Evolutionary conservation across 2,888 invertebrate species (phyloP), one percentile per base, ranked within the genome.

Genomic region (Eupithecia exiguata): DNA sequence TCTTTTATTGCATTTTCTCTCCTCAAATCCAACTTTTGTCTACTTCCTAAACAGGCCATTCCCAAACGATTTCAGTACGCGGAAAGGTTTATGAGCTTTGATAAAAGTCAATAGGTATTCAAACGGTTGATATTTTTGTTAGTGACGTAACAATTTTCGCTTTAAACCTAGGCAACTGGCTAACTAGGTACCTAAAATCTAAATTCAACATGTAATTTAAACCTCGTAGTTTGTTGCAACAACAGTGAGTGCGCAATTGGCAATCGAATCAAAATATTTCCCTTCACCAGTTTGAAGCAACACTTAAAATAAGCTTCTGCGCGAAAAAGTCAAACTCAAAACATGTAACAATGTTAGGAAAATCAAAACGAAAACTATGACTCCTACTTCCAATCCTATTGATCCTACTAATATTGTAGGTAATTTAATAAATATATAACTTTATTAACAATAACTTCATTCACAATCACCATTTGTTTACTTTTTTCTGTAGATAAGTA

Each of bases 281-380:
- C 62, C 62, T 62, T 62, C 62, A 35, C 62, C 62, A 62, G 61
- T 16, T 61, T 12, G 12, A 61, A 61, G 6, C 49, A 36, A 53
- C 12, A 14, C 14, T 25, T 70, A 73, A 70, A 63, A 74, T 70
- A 63, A 68, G 16, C 58, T 25, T 18, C 58, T 7, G 21, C 18
- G 49, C 21, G 14, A 40, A 46, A 68, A 18, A 62, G 6, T 21
- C 40, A n/a, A 62, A 58, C 30, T 12, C 36, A 58, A 58, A 70
- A 72, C 25, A 70, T 58, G 5, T 36, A 63, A 70, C 72, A 75
- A 36, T 72, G 68, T 68, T 49, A 40, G 21, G 68, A 30, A 72
- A 75, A 72, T 65, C 30, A 46, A 58, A 58, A 30, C 46, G 43
- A 30, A 63, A 35, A 62, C 16, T 53, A 9, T 21, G 49, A 53